phyloP scores from a whole-genome alignment of 2,888 invertebrate species.

The Nymphalis c-album region DNA sequence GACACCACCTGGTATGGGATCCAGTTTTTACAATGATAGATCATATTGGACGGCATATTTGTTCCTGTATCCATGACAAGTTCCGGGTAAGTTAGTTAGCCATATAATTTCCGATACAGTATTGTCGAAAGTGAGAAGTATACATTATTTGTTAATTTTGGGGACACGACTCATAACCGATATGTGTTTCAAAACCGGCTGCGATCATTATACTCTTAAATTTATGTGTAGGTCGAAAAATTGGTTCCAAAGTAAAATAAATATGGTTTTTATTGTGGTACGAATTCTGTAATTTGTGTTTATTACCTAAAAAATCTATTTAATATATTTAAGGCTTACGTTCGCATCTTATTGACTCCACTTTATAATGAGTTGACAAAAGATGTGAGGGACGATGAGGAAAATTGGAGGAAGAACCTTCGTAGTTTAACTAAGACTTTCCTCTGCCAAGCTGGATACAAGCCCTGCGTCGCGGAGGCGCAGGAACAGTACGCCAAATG shows the following conservation, averaged over 20 bases:
- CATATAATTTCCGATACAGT: too few relatives aligned
- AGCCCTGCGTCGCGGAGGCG: constrained; percentile 88
- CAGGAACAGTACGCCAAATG: constrained; percentile 87
- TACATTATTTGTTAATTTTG: too few relatives aligned
- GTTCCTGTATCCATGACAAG: constrained; percentile 83
- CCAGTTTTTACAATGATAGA: constrained; percentile 92
- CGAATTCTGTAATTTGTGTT: background rate
- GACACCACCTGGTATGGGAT: constrained; percentile 90
- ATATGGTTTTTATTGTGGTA: background rate
- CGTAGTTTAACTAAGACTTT: constrained; percentile 86
- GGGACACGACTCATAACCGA: background rate
- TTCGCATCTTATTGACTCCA: constrained; percentile 85
- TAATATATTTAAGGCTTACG: constrained; percentile 81
- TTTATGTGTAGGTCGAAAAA: too few relatives aligned
- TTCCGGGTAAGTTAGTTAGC: constrained; percentile 82
- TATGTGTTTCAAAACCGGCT: background rate
- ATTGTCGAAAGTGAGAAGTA: too few relatives aligned
- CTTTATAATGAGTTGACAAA: constrained; percentile 85
- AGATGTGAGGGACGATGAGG: constrained; percentile 78
- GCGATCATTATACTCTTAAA: too few relatives aligned
- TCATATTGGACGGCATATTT: constrained; percentile 88
- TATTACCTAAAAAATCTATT: background rate
- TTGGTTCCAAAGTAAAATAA: too few relatives aligned
- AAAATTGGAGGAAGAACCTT: constrained; percentile 85
- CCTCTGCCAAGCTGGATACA: constrained; percentile 88